Evolutionary conservation across 2,888 invertebrate genomes (phyloP).

Genomic region (Mesodorylaimus sp.): DNA sequence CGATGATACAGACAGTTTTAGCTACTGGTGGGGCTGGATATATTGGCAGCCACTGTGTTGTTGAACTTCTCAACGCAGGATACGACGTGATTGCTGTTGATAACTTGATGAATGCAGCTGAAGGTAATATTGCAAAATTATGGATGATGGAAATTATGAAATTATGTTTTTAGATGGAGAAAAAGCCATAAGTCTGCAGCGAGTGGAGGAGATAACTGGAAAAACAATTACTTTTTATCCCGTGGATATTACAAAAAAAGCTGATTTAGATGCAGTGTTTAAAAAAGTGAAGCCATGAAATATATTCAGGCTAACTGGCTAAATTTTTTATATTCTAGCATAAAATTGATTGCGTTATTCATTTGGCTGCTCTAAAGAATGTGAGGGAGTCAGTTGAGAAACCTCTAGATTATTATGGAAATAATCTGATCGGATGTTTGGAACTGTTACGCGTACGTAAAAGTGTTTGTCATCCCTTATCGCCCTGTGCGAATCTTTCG

Average conservation of each 20-base stretch:
- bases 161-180: too few species aligned
- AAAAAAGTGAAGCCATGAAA: constrained; percentile 46
- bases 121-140: constrained; percentile 33
- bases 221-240: constrained; percentile 51
- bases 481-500: too few species aligned
- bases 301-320: too few species aligned
- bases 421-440: constrained; percentile 76
- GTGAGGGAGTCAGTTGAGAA: constrained; percentile 85
- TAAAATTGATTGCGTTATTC: constrained; percentile 76
- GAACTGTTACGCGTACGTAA: too few species aligned
- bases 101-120: constrained; percentile 72
- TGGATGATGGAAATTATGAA: constrained; percentile 42
- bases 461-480: too few species aligned
- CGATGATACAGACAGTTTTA: constrained; percentile 44
- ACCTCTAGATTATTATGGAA: constrained; percentile 78
- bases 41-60: constrained; percentile 80
- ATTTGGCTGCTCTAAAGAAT: constrained; percentile 87
- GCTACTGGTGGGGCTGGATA: constrained; percentile 96
- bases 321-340: too few species aligned
- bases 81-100: constrained; percentile 74
- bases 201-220: constrained; percentile 59
- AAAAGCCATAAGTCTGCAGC: constrained; percentile 53
- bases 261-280: constrained; percentile 49
- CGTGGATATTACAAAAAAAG: constrained; percentile 51
- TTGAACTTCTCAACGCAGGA: constrained; percentile 65